Base-by-base conservation (phyloP, 2,888 invertebrate genomes). In the Stegophylla sp. region DNA sequence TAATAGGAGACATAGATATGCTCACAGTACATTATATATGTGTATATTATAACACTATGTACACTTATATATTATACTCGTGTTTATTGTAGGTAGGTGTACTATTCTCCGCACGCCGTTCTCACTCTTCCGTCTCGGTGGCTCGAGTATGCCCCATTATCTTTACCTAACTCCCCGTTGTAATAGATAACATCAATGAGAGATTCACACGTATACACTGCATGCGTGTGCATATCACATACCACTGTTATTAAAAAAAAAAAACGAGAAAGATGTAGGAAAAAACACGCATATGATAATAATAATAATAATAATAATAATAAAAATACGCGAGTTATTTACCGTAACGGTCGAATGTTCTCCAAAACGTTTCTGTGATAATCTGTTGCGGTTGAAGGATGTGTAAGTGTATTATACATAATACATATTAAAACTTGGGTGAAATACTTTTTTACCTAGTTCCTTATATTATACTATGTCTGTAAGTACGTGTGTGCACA, bases 101-200 rank as follows among this genome's bases (percentile, higher is more conserved):
- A n/a, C n/a, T n/a, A 15, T 56, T 63, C 63, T 63, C 63, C 34
- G 63, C 51, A 53, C 53, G 71, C 28, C 34, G 23, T 75, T 76
- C 66, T 76, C 76, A 67, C 56, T 77, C 77, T 77, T 77, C 77
- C 77, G 59, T 77, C 77, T 34, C 77, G 77, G 15, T 77, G 67
- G 59, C 56, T 67, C 77, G 43, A 12, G 76, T 20, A 41, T 66
- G 53, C 56, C 56, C 67, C 59, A 69, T 59, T 77, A 67, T 67
- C 77, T 77, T 69, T 59, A 77, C 77, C 45, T 59, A 77, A 67
- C 77, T 59, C 61, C 23, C 23, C 79, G 69, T 41, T 51, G 28
- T 28, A 67, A 69, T 17, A 71, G 79, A 79, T 79, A 79, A 79
- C 79, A 79, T 79, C 79, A 51, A 69, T 41, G 69, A 79, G 79